Evolutionary conservation across 2,888 invertebrate genomes (phyloP).

Genomic region (Mesoligia furuncula): DNA sequence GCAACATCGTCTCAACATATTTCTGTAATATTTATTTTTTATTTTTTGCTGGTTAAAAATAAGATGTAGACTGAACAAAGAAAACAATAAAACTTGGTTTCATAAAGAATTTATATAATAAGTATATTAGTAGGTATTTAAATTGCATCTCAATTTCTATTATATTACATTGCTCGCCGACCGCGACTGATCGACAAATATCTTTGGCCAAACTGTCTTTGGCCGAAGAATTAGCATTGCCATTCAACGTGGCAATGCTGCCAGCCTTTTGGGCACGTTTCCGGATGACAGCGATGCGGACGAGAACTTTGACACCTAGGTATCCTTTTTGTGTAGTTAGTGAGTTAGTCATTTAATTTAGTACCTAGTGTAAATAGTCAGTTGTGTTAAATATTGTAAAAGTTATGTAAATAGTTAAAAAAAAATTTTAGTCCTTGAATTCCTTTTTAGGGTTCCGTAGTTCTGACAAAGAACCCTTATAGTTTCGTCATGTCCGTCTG

Average conservation of each 20-base stretch:
- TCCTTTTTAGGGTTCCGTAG: too few species aligned
- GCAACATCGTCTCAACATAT: constrained; percentile 17
- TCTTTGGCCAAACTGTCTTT: too few species aligned
- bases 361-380: not conserved
- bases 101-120: too few species aligned
- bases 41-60: constrained; percentile 30
- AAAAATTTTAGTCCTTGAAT: not conserved
- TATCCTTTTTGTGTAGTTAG: not conserved
- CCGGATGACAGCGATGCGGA: not conserved
- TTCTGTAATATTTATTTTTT: constrained; percentile 17
- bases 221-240: not conserved
- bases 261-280: not conserved
- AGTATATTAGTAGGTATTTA: too few species aligned
- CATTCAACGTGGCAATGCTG: not conserved
- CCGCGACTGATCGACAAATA: not conserved
- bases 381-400: too few species aligned
- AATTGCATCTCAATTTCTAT: not conserved
- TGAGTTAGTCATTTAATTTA: not conserved
- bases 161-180: not conserved
- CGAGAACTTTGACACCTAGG: not conserved
- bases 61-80: not conserved
- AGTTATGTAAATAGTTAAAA: not conserved
- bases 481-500: too few species aligned
- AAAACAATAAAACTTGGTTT: constrained; percentile 1
- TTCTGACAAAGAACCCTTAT: too few species aligned